phyloP scores from a whole-genome alignment of 2,888 invertebrate species.

The Dione vanillae region DNA sequence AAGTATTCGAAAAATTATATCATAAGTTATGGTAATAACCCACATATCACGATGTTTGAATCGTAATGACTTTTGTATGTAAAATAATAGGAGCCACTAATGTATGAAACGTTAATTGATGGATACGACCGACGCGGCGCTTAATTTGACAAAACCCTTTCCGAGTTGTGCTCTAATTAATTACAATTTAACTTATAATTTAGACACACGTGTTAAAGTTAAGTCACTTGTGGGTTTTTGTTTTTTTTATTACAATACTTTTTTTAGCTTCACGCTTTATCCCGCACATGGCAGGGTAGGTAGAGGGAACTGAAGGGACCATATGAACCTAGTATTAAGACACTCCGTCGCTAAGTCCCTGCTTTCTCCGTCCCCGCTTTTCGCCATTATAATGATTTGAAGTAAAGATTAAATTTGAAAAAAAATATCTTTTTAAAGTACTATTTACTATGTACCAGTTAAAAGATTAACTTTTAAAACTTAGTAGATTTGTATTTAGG shows the following conservation, averaged over 20 bases:
- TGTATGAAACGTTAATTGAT: conserved; percentile 37
- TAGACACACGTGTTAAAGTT: conserved; percentile 70
- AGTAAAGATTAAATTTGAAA: too few species aligned
- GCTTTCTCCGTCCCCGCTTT: too few species aligned
- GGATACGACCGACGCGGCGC: conserved; percentile 61
- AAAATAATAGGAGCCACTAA: conserved; percentile 22
- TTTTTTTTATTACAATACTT: background rate
- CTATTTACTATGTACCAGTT: too few species aligned
- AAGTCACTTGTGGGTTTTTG: background rate
- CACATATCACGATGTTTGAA: conserved; percentile 53
- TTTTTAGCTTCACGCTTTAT: too few species aligned
- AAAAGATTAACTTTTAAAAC: background rate
- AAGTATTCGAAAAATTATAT: conserved; percentile 36
- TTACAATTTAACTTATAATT: conserved; percentile 81
- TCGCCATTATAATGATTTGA: too few species aligned
- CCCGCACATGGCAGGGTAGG: too few species aligned
- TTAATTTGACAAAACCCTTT: conserved; percentile 79
- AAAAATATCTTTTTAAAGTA: too few species aligned
- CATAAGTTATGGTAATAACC: conserved; percentile 67
- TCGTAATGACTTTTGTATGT: conserved; percentile 25
- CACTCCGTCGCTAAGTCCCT: too few species aligned
- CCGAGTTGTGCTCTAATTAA: conserved; percentile 77
- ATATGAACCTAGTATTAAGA: too few species aligned
- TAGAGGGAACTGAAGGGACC: too few species aligned
- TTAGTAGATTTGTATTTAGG: too few species aligned